These are phyloP conservation scores for Drosophila mulleri DNA, from an alignment of 2,888 invertebrate species.

Conservation along the genomic window DNA sequence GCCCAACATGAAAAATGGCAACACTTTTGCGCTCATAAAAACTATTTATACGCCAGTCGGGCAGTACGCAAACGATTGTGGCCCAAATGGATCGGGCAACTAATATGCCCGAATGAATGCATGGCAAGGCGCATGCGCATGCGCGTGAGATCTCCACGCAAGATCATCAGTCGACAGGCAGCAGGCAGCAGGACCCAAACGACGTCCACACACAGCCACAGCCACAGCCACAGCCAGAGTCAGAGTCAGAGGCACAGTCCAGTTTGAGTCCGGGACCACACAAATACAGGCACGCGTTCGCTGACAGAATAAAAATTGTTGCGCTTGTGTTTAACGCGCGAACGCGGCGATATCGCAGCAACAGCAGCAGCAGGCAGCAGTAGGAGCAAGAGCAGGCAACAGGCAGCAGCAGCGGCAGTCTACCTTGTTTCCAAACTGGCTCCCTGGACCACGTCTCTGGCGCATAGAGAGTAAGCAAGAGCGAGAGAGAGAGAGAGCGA, in stretches of 20 bases:
- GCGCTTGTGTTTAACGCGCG: conserved; percentile 85
- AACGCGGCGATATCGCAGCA: conserved; percentile 83
- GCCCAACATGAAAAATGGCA: conserved; percentile 75
- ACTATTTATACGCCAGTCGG: conserved; percentile 64
- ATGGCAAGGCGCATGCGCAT: conserved; percentile 79
- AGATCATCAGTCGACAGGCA: conserved; percentile 59
- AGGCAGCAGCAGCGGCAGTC: conserved; percentile 56
- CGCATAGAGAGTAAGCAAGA: conserved; percentile 3
- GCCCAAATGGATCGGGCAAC: conserved; percentile 42
- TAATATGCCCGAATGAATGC: conserved; percentile 62
- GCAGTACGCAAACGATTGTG: conserved; percentile 28
- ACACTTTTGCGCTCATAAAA: conserved; percentile 81
- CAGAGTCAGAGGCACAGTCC: conserved; percentile 47
- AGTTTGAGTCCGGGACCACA: conserved; percentile 84
- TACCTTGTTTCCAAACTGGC: conserved; percentile 79
- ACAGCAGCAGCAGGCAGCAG: conserved; percentile 36
- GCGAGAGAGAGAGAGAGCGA: background rate
- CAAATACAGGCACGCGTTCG: conserved; percentile 86
- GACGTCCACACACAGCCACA: conserved; percentile 22
- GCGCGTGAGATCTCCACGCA: conserved; percentile 82
- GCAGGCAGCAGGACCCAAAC: conserved; percentile 32
- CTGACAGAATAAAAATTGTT: conserved; percentile 85
- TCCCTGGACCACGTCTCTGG: conserved; percentile 55
- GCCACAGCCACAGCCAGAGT: background rate
- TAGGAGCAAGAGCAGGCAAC: conserved; percentile 57